These are phyloP conservation scores for Atta cephalotes DNA, from an alignment of 1,140 invertebrate species.

Conservation along the genomic window DNA sequence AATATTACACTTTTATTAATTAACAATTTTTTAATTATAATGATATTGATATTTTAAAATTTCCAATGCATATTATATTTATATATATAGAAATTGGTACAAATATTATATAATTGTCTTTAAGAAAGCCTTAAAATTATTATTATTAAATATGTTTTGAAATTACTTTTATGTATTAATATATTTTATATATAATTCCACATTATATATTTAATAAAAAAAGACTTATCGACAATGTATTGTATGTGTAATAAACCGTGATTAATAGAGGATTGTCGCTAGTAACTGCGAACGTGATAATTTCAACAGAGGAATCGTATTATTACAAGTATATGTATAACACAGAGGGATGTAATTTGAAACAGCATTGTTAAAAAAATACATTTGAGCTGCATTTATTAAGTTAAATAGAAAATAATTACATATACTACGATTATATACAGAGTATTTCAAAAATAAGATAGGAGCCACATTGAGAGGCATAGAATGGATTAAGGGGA, in stretches of 20 bases:
- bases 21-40: slow-evolving; percentile 6
- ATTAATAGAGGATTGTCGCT: slow-evolving; percentile 41
- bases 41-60: not conserved
- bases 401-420: slow-evolving; percentile 58
- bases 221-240: slow-evolving; percentile 30
- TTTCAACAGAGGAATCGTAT: slow-evolving; percentile 70
- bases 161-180: not conserved
- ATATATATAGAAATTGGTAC: not conserved
- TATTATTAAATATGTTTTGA: slow-evolving; percentile 10
- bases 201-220: slow-evolving; percentile 38
- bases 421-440: slow-evolving; percentile 68
- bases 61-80: slow-evolving; percentile 8
- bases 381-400: slow-evolving; percentile 74
- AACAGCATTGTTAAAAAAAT: slow-evolving; percentile 53
- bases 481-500: too few species aligned
- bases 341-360: slow-evolving; percentile 62
- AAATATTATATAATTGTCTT: not conserved
- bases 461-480: too few species aligned
- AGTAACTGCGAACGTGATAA: slow-evolving; percentile 76
- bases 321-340: slow-evolving; percentile 60
- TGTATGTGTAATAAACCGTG: not conserved
- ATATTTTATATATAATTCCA: not conserved
- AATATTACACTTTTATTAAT: slow-evolving; percentile 3
- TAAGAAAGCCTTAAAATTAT: slow-evolving; percentile 26
- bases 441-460: too few species aligned